Percentiles rank a stretch among this genome's conserved stretches.
These are phyloP conservation scores for Pelmatolapia mariae DNA, from an alignment of 2,113 vertebrate species.

Conservation along the genomic window DNA sequence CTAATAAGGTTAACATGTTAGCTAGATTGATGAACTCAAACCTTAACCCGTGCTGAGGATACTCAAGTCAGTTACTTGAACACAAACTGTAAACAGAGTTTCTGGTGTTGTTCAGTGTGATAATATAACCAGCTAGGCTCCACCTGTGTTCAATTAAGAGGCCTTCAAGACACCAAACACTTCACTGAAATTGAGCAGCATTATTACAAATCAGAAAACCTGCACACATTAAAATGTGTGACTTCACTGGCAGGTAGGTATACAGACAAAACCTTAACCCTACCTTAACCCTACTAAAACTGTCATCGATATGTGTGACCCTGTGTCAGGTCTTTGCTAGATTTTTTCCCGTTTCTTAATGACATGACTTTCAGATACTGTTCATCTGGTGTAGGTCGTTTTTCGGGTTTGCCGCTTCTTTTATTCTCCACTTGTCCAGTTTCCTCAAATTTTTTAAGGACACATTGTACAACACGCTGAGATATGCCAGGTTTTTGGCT, in stretches of 20 bases:
- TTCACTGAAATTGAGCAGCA: neutral
- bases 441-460: neutral
- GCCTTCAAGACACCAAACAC: neutral
- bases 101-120: neutral
- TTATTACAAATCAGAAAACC: neutral
- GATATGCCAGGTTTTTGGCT: neutral
- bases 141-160: neutral
- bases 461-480: neutral
- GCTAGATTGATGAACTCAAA: neutral
- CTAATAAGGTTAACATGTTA: neutral
- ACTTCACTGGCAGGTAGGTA: neutral
- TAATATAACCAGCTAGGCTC: neutral
- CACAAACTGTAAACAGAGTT: neutral
- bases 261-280: neutral
- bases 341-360: neutral
- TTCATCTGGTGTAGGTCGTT: neutral
- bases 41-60: neutral
- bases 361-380: neutral
- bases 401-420: neutral
- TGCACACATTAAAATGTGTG: neutral
- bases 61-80: neutral
- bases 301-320: neutral
- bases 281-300: rapidly evolving
- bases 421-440: neutral
- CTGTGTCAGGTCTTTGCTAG: neutral